Base-by-base conservation (phyloP, 2,113 vertebrate species). In the Ictalurus furcatus region DNA sequence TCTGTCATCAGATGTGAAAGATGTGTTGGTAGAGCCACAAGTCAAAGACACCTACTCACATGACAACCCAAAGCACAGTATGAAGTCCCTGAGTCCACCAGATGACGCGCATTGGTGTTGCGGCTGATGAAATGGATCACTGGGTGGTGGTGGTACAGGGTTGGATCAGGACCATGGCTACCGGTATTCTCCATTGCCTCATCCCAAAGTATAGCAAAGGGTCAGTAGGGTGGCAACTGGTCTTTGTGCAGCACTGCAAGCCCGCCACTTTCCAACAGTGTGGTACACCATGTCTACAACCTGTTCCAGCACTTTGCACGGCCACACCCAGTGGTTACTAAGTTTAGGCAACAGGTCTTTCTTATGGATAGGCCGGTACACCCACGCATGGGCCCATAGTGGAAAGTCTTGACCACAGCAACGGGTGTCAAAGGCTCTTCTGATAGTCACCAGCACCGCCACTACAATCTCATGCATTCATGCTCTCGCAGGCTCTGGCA, bases 291-390 rank as follows among this genome's bases (percentile, higher is more conserved):
- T 44, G 81, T 84, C 34, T 61, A 63, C 28, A 40, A 63, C 34
- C 37, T 82, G 80, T 21, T 82, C 19, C 30, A 25, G 34, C 81
- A 83, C 12, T 61, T 83, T 63, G 13, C 23, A 63, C 58, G 6
- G 23, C 58, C 34, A 59, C 81, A 84, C 81, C 81, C 81, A 37
- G 80, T 83, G 56, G 56, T 59, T 83, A 40, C 80, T 37, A 82
- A 59, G 5, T 82, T 59, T 82, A 59, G 30, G 80, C 54, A 17
- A 82, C 81, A 44, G 37, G 34, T 63, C 28, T 63, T 25, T 84
- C 81, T 37, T 44, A 84, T 84, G 23, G 58, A 23, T 28, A 44
- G 34, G 34, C 21, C 30, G 61, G 8, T 61, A 25, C 56, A 84
- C 81, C 34, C 59, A 63, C 34, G 59, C 58, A 28, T 14, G 6